Evolutionary conservation across 2,113 vertebrate genomes (phyloP), one percentile per base, ranked within the genome.

Genomic region (Tauraco erythrolophus): DNA sequence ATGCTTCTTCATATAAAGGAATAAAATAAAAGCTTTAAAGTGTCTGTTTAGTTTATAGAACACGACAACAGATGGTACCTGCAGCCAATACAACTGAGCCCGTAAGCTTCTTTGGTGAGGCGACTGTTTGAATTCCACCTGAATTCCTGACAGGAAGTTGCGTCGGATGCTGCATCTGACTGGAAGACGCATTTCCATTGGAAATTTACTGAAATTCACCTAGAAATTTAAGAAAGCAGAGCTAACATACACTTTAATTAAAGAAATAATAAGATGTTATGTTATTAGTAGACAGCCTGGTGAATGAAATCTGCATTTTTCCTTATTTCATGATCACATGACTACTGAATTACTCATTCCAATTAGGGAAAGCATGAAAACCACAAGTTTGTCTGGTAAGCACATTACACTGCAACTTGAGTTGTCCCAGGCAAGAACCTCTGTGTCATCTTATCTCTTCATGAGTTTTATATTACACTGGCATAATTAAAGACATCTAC

Each of bases 51-150:
- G 98, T 96, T 99, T 98, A 24, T 2, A 74, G 53, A 80, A 3
- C 77, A 68, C 0, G 14, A 84, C 14, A 13, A 43, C 68, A 33
- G 66, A 8, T 9, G 4, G 78, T 98, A 99, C 99, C 99, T 99
- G 99, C 43, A 99, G 97, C 99, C 99, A 99, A 94, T 99, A 98
- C 43, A 99, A 72, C 53, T 99, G 99, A 15, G 99, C 99, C 66
- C 99, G 97, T 88, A 99, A 96, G 95, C 99, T 99, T 82, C 99
- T 98, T 61, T 99, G 99, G 93, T 99, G 99, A 86, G 93, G 97
- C 0, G 99, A 99, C 88, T 99, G 99, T 43, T 99, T 99, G 93
- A 99, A 99, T 95, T 99, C 99, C 89, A 99, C 95, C 37, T 99
- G 98, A 95, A 99, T 99, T 76, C 99, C 99, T 17, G 99, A 98